Conservation (phyloP, 1,140 invertebrate species). For the Saccostrea cuccullata region DNA sequence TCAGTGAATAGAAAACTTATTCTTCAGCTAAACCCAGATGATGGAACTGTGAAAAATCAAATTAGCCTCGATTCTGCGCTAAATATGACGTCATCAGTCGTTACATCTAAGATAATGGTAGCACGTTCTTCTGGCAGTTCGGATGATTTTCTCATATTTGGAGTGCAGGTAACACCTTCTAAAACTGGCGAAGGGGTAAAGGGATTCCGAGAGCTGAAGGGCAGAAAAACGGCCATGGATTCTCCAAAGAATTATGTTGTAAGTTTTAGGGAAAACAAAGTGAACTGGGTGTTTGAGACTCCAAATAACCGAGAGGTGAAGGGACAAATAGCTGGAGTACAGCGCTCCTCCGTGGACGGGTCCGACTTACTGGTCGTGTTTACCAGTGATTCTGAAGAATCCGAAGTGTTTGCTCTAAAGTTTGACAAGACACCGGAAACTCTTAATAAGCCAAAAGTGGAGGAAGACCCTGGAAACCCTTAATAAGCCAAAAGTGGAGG, state of each 20-base stretch:
- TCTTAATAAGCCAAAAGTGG: too few species aligned
- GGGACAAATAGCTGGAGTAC: conserved; percentile 59
- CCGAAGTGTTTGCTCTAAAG: conserved; percentile 27
- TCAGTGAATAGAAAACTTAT: conserved; percentile 39
- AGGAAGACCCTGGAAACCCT: background rate
- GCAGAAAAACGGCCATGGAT: background rate
- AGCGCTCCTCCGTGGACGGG: background rate
- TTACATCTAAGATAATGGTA: conserved; percentile 59
- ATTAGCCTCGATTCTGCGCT: conserved; percentile 16
- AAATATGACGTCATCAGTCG: conserved; percentile 45
- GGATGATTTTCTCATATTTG: conserved; percentile 1
- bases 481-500: too few species aligned
- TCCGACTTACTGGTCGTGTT: conserved; percentile 39
- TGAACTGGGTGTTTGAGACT: conserved; percentile 56
- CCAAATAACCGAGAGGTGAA: conserved; percentile 52
- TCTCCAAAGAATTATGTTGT: background rate
- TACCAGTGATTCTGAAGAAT: conserved; percentile 15
- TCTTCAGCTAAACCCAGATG: conserved; percentile 31
- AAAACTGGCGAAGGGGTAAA: background rate
- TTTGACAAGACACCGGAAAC: background rate
- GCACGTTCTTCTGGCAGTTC: conserved; percentile 19
- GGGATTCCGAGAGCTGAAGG: background rate
- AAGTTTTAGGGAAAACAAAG: background rate
- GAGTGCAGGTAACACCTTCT: background rate
- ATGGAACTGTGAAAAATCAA: conserved; percentile 50